Evolutionary conservation across 2,888 invertebrate genomes (phyloP).

Genomic region (Ceriagrion tenellum): DNA sequence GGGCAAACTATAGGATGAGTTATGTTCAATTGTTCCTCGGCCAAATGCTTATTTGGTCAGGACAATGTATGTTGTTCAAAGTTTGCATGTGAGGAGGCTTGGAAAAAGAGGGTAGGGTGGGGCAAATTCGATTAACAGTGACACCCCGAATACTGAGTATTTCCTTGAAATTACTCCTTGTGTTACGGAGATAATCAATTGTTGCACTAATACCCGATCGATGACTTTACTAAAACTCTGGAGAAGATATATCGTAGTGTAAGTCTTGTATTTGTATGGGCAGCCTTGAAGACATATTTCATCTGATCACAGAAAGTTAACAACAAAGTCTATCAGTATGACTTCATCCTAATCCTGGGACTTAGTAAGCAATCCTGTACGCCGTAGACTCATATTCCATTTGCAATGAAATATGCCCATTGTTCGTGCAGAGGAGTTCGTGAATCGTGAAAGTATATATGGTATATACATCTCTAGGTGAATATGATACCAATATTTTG

Average conservation of each 20-base stretch:
- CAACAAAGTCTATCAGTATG: background rate
- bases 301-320: background rate
- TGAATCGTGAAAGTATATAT: background rate
- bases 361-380: constrained; percentile 1
- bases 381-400: background rate
- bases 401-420: background rate
- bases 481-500: background rate
- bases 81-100: background rate
- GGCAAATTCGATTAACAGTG: background rate
- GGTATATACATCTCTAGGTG: background rate
- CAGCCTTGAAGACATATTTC: background rate
- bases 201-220: background rate
- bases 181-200: background rate
- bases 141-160: background rate
- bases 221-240: background rate
- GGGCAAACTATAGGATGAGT: background rate
- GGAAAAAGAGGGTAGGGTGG: background rate
- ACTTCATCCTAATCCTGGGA: background rate
- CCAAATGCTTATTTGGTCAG: background rate
- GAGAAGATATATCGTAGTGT: background rate
- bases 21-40: background rate
- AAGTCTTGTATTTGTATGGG: background rate
- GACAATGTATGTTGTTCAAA: background rate
- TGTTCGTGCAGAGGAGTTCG: too few relatives aligned
- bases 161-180: background rate